Evolutionary conservation across 2,888 invertebrate species (phyloP), one percentile per base, ranked within the genome.

Genomic region (Trileptium ribeirensis): DNA sequence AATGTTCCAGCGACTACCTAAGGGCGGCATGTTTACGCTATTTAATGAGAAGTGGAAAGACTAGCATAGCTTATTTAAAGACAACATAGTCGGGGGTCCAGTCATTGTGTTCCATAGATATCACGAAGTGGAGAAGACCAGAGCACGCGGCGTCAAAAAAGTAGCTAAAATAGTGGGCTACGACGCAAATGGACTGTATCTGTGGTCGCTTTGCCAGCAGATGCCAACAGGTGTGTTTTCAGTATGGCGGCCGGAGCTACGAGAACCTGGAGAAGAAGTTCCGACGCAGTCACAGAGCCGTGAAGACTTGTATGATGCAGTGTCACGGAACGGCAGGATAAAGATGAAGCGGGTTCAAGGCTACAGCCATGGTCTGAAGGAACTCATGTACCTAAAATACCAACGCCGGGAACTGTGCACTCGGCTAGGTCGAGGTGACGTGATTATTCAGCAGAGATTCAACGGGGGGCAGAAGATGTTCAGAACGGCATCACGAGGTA

Each of bases 131-230:
- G 74, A 39, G 1, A 31, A 31, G 15, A 81, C 83, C 0, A 3
- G 1, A 0, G 75, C 81, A 1, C 33, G 79, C 24, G 37, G 67
- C 29, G 74, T 33, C 2, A 75, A 75, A 75, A 29, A 29, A 15
- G 77, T 75, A 3, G 36, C 24, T 33, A 75, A 38, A 8, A 64
- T 83, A 34, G 67, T 82, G 24, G 83, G 82, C 19, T 83, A 39
- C 33, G 83, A 83, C 39, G 81, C 81, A 19, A 83, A 83, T 51
- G 67, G 75, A 19, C 78, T 83, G 19, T 83, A 83, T 29, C 79
- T 83, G 0, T 79, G 79, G 81, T 67, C 51, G 19, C 15, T 83
- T 29, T 34, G 37, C 31, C 67, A 83, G 34, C 74, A 78, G 36
- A 81, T 83, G 82, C 83, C 82, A 1, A 79, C 79, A 39, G 82